Evolutionary conservation across 1,140 invertebrate genomes (phyloP).

Genomic region (Bicyclus anynana): DNA sequence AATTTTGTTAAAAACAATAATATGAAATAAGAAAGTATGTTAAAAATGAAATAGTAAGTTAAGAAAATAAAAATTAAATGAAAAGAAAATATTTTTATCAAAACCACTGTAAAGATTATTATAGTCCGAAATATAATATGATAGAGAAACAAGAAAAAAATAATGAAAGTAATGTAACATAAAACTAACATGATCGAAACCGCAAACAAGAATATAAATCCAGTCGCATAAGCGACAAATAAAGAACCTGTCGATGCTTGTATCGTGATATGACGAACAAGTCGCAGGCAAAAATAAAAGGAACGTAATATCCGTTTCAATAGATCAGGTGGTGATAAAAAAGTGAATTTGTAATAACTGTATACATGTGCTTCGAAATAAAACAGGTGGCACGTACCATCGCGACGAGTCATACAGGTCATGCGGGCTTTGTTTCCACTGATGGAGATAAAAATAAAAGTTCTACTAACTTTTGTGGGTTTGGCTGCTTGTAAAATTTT

Average conservation of each 20-base stretch:
- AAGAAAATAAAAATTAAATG: no score
- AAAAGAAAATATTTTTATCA: no score
- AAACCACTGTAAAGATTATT: no score
- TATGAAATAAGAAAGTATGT: no score
- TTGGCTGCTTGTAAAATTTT: neutral
- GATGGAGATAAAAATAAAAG: neutral
- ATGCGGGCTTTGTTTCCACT: neutral
- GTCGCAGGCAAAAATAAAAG: constrained; percentile 12
- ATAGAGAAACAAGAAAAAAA: neutral
- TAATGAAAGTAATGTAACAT: neutral
- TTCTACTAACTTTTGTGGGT: neutral
- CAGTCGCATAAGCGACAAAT: neutral
- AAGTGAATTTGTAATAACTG: constrained; percentile 14
- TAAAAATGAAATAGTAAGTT: no score
- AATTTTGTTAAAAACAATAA: no score
- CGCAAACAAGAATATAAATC: constrained; percentile 3
- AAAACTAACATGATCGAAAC: neutral
- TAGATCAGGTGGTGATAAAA: constrained; percentile 16
- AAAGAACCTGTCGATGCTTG: neutral
- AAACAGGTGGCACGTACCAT: constrained; percentile 23
- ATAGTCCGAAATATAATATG: neutral
- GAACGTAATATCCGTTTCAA: constrained; percentile 16
- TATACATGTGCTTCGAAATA: constrained; percentile 19
- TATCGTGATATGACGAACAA: constrained; percentile 10
- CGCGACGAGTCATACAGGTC: constrained; percentile 1